These are phyloP conservation scores for Hesperophylax magnus DNA, from an alignment of 1,140 invertebrate genomes.

Conservation along the genomic window DNA sequence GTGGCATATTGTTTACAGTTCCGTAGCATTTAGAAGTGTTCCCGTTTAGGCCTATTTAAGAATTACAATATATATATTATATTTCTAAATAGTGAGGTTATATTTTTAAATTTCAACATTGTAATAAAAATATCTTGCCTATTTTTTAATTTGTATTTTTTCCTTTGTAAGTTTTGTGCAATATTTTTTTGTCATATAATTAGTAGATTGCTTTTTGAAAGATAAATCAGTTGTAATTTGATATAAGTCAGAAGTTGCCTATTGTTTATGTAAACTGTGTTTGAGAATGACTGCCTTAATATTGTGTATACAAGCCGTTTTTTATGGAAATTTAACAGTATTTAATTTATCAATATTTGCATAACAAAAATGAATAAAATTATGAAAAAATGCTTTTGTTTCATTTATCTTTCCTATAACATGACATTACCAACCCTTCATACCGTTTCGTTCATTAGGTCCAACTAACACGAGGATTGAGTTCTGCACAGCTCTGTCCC, in stretches of 20 bases:
- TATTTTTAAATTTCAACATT: conserved; percentile 6
- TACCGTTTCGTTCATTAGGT: no score
- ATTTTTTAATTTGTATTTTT: neutral
- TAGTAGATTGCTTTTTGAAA: neutral
- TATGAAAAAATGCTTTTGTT: neutral
- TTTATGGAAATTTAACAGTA: conserved; percentile 40
- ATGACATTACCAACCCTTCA: no score
- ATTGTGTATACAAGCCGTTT: conserved; percentile 43
- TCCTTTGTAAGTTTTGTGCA: conserved; percentile 22
- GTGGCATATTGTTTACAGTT: no score
- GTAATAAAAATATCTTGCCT: neutral
- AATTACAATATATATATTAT: no score
- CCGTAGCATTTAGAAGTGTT: no score
- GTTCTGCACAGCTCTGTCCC: no score
- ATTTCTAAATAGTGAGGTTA: neutral
- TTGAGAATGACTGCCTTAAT: conserved; percentile 19
- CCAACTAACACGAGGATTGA: no score
- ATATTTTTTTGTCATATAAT: conserved; percentile 2
- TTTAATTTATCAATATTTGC: conserved; percentile 23
- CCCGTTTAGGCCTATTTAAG: no score
- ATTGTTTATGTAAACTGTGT: conserved; percentile 9
- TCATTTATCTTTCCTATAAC: no score
- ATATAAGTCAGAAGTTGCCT: neutral
- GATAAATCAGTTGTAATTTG: conserved; percentile 1
- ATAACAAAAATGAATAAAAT: conserved; percentile 25